Evolutionary conservation across 2,888 invertebrate genomes (phyloP).

Genomic region (Metellina segmentata): DNA sequence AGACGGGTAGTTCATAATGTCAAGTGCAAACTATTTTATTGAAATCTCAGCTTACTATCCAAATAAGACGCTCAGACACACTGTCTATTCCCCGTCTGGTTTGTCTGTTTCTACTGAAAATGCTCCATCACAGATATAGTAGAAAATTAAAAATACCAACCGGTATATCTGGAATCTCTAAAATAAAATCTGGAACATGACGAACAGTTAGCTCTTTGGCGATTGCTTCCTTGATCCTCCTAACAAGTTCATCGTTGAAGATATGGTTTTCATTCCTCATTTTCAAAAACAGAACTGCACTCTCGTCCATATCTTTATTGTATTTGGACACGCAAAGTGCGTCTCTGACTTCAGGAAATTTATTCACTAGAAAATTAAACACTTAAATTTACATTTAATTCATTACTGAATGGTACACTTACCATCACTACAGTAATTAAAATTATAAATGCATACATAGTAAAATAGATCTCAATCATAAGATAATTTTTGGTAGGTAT

Average conservation of each 20-base stretch:
- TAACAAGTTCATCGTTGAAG: constrained; percentile 81
- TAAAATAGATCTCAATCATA: too few species aligned
- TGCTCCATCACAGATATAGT: background rate
- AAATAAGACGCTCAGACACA: too few species aligned
- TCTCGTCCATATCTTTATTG: constrained; percentile 82
- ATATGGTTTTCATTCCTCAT: constrained; percentile 79
- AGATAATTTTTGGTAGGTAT: too few species aligned
- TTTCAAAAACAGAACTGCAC: constrained; percentile 84
- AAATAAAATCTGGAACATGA: constrained; percentile 83
- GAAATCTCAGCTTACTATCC: too few species aligned
- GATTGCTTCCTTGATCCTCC: constrained; percentile 81
- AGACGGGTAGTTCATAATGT: too few species aligned
- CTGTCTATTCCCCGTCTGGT: too few species aligned
- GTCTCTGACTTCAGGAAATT: constrained; percentile 83
- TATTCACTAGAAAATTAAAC: constrained; percentile 81
- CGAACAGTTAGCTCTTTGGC: constrained; percentile 82
- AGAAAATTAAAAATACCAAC: constrained; percentile 57
- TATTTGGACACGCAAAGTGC: constrained; percentile 83
- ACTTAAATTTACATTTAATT: background rate
- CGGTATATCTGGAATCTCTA: constrained; percentile 83
- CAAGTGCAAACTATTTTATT: too few species aligned
- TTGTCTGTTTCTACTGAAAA: background rate
- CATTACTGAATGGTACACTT: background rate
- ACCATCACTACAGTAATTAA: too few species aligned
- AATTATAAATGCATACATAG: too few species aligned